phyloP scores from a whole-genome alignment of 2,888 invertebrate genomes.

The Willowsia nigromaculata region DNA sequence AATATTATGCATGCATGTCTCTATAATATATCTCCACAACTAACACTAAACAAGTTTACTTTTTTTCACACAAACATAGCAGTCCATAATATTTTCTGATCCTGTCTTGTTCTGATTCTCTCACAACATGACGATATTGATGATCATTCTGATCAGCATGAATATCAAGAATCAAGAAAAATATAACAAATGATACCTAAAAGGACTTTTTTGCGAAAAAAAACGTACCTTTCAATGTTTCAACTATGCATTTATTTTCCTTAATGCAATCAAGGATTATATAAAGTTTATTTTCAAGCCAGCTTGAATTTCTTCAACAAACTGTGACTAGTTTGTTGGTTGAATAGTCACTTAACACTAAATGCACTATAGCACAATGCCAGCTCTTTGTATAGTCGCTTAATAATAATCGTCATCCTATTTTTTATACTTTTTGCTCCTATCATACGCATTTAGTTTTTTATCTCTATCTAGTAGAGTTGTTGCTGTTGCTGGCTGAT shows the following conservation, averaged over 20 bases:
- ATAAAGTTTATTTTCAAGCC: slow-evolving; percentile 19
- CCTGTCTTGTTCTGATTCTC: background rate
- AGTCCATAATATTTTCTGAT: background rate
- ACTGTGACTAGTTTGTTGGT: background rate
- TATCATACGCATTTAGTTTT: slow-evolving; percentile 19
- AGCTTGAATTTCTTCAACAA: background rate
- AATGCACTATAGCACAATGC: background rate
- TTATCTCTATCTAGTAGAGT: slow-evolving; percentile 24
- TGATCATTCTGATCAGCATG: background rate
- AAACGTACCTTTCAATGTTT: background rate
- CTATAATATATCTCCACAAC: background rate
- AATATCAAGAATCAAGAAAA: background rate
- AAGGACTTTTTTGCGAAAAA: background rate
- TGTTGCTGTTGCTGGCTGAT: slow-evolving; percentile 46
- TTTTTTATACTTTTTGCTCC: background rate
- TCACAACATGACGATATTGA: too few species aligned
- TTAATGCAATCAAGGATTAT: background rate
- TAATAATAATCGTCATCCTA: background rate
- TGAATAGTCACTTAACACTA: slow-evolving; percentile 20
- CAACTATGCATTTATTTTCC: background rate
- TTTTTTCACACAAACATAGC: background rate
- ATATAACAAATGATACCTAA: background rate
- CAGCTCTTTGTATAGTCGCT: background rate
- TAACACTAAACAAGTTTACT: slow-evolving; percentile 25
- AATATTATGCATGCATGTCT: background rate